A percentile compares a stretch with the other conserved stretches of the same genome.
phyloP scores from a whole-genome alignment of 2,888 invertebrate species.

The Drosophila nr. perissopoda region DNA sequence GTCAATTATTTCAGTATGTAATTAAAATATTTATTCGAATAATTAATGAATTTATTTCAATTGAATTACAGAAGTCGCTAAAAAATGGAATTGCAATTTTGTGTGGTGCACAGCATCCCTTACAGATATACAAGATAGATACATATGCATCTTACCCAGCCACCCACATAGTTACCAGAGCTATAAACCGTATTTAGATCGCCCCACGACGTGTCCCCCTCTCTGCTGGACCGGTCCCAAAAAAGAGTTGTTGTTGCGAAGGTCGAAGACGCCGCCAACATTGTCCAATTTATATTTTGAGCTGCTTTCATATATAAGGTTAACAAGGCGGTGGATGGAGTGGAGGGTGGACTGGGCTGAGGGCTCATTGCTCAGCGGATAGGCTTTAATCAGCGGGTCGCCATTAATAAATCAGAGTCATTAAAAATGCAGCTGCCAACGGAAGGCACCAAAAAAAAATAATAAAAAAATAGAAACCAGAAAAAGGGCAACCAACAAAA shows the following conservation, averaged over 20 bases:
- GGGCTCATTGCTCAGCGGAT: slow-evolving; percentile 48
- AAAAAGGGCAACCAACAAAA: slow-evolving; percentile 58
- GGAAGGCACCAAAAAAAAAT: slow-evolving; percentile 19
- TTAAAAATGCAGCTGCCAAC: slow-evolving; percentile 83
- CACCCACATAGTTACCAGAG: slow-evolving; percentile 26
- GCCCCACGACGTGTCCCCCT: slow-evolving; percentile 28
- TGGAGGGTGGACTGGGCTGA: background rate
- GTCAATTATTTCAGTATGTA: background rate
- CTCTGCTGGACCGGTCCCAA: background rate
- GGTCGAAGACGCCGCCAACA: slow-evolving; percentile 67
- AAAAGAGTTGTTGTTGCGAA: slow-evolving; percentile 41
- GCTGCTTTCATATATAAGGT: slow-evolving; percentile 36
- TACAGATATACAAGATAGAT: background rate
- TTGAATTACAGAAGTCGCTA: background rate
- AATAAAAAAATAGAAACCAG: slow-evolving; percentile 16
- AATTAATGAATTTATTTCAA: background rate
- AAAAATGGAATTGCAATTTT: background rate
- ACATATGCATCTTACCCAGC: slow-evolving; percentile 2
- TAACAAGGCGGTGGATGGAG: background rate
- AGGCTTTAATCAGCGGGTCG: slow-evolving; percentile 83
- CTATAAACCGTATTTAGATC: slow-evolving; percentile 64
- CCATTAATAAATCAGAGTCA: slow-evolving; percentile 84
- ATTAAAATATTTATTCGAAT: background rate
- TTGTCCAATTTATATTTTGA: slow-evolving; percentile 73
- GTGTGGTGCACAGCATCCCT: slow-evolving; percentile 6